Conservation (phyloP, 1,140 invertebrate species). For the Aleiodes sp. region DNA sequence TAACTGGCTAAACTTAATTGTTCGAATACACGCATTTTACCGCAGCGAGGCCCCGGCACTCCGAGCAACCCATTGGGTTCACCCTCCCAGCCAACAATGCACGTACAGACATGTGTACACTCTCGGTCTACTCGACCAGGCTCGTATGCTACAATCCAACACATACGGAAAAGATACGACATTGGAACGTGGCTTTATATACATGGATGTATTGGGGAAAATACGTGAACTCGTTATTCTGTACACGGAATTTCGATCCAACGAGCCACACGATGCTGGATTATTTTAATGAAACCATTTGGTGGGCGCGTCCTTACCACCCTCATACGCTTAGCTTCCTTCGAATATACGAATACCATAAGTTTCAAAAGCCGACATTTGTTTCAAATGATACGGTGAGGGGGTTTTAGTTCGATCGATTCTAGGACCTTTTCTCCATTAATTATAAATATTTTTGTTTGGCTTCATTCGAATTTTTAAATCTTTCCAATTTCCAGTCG, state of each 20-base stretch:
- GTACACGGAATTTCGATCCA: slow-evolving; percentile 51
- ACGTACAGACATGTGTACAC: slow-evolving; percentile 25
- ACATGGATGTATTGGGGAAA: neutral
- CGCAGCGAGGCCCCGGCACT: slow-evolving; percentile 30
- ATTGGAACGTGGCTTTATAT: slow-evolving; percentile 4
- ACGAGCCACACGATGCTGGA: slow-evolving; percentile 40
- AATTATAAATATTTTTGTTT: too few relatives aligned
- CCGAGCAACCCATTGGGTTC: neutral
- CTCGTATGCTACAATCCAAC: neutral
- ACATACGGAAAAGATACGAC: slow-evolving; percentile 7
- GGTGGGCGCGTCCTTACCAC: neutral
- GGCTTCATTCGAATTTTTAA: too few relatives aligned
- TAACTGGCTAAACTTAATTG: slow-evolving; percentile 51
- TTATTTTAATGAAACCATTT: slow-evolving; percentile 57
- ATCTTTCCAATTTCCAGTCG: too few relatives aligned
- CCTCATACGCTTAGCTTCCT: neutral
- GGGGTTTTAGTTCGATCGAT: too few relatives aligned
- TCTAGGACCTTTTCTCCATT: too few relatives aligned
- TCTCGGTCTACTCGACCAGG: neutral
- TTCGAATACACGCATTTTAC: slow-evolving; percentile 56
- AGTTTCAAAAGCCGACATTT: too few relatives aligned
- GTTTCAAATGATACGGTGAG: too few relatives aligned
- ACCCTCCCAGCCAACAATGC: slow-evolving; percentile 31
- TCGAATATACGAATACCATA: neutral
- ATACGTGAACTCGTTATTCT: slow-evolving; percentile 50